Base-by-base conservation (phyloP, 2,113 vertebrate genomes). In the Pao palembangensis region DNA sequence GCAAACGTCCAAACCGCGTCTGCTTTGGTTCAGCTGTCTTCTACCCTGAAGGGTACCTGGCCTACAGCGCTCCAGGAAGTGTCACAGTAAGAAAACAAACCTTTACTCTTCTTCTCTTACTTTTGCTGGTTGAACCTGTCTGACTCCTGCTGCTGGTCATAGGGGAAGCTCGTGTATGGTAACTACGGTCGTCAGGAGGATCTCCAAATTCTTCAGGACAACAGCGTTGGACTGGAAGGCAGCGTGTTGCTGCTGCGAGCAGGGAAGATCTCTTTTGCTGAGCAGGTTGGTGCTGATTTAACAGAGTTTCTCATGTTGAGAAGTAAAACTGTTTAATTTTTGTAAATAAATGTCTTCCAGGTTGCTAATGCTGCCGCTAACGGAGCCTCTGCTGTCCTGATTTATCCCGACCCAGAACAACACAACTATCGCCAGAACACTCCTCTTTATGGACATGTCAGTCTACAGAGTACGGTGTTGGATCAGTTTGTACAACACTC, bases 381-480 rank as follows among this genome's bases (percentile, higher is more conserved):
- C 1, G 91, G 87, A 23, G 93, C 92, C 5, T 23, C 71, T 38
- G 97, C 94, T 69, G 95, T 91, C 49, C 79, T 99, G 1, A 93
- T 99, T 78, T 98, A 91, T 69, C 86, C 88, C 1, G 93, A 93
- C 34, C 1, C 6, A 0, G 0, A 18, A 0, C 79, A 88, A 3
- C 87, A 87, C 55, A 51, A 0, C 0, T 67, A 12, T 11, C 34
- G 0, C 8, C 17, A 23, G 0, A 3, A 20, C 15, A 67, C 79
- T 1, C 68, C 73, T 0, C 73, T 93, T 2, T 98, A 93, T 51
- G 97, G 93, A 67, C 97, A 99, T 34, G 97, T 99, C 78, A 91
- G 95, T 83, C 19, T 21, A 14, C 21, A 2, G 8, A 5, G 11
- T 0, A 38, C 34, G 11, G 34, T 31, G 28, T 6, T 31, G 6